Evolutionary conservation across 2,888 invertebrate genomes (phyloP).

Genomic region (Drosophila birchii): DNA sequence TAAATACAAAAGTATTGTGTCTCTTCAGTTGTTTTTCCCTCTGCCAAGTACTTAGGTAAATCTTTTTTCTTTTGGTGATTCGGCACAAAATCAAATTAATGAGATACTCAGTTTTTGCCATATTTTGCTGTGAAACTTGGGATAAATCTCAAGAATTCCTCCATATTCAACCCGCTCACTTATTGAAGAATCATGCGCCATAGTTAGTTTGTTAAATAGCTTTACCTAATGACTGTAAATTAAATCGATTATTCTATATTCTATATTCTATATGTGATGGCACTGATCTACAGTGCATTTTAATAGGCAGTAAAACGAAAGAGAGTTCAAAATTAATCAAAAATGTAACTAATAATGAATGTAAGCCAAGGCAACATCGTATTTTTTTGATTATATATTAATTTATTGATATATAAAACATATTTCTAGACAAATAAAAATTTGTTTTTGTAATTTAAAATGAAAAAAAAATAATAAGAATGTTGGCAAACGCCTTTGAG

Average conservation of each 20-base stretch:
- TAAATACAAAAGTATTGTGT: constrained; percentile 8
- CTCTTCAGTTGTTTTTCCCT: neutral
- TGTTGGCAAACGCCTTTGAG: no score
- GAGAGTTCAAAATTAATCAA: no score
- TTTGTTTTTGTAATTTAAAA: no score
- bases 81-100: constrained; percentile 17
- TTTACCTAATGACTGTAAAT: constrained; percentile 1
- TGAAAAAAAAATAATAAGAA: no score
- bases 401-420: no score
- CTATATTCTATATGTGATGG: no score
- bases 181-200: neutral
- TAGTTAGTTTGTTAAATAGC: neutral
- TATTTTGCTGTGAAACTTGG: neutral
- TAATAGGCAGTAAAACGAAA: no score
- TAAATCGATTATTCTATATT: constrained; percentile 1
- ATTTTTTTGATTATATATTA: no score
- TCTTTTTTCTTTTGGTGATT: constrained; percentile 6
- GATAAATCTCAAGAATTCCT: neutral
- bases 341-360: no score
- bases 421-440: no score
- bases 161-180: neutral
- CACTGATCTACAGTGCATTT: no score
- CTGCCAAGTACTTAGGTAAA: neutral
- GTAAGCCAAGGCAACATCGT: no score
- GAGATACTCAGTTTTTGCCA: neutral